phyloP scores from a whole-genome alignment of 2,797 vertebrate genomes.

The Gallinago nigripennis region DNA sequence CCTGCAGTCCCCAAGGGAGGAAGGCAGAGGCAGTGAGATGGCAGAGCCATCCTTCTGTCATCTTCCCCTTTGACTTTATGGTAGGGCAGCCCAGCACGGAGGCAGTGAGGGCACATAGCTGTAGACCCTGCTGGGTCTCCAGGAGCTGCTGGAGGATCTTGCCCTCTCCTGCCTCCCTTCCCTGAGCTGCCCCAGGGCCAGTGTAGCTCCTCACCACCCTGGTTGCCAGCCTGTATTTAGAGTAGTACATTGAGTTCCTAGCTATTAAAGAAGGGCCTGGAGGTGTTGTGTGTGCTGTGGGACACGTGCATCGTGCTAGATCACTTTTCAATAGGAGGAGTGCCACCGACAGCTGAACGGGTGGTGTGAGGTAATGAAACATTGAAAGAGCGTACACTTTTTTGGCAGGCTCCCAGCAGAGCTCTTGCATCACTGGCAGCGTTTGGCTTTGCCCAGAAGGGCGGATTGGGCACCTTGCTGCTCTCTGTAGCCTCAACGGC shows the following conservation, averaged over 20 bases:
- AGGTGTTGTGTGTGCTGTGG: background rate
- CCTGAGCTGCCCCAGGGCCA: background rate
- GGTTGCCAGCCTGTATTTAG: background rate
- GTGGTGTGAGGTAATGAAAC: background rate
- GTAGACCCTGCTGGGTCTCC: background rate
- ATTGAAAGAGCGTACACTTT: rapidly evolving
- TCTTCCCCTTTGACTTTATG: background rate
- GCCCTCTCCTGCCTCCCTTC: background rate
- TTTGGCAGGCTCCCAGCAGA: background rate
- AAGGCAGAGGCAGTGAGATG: background rate
- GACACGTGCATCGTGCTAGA: background rate
- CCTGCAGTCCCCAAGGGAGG: rapidly evolving
- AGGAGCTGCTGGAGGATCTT: background rate
- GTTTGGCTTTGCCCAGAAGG: background rate
- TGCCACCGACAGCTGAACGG: background rate
- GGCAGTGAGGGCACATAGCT: rapidly evolving
- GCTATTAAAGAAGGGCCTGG: background rate
- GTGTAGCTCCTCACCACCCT: background rate
- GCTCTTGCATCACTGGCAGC: background rate
- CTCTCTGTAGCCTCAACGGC: background rate
- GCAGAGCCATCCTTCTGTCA: background rate
- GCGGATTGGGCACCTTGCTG: background rate
- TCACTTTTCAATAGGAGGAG: background rate
- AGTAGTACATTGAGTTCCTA: background rate
- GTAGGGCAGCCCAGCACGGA: rapidly evolving